Evolutionary conservation across 2,113 vertebrate species (phyloP).

Genomic region (Campylomormyrus numenius): DNA sequence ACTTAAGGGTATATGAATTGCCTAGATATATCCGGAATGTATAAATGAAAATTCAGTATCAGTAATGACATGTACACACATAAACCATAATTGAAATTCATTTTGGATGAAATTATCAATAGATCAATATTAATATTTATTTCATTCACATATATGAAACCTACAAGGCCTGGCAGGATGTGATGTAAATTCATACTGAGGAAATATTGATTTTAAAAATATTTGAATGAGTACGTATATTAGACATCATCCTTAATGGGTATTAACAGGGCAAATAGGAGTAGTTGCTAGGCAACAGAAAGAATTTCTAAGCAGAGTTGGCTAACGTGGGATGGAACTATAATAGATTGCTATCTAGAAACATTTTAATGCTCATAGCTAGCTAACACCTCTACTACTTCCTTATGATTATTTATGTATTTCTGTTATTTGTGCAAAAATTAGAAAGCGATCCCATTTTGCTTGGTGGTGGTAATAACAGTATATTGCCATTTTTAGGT

Average conservation of each 20-base stretch:
- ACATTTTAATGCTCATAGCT: not conserved
- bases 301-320: not conserved
- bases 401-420: not conserved
- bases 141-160: not conserved
- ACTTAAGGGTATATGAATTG: not conserved
- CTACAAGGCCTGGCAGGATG: not conserved
- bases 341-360: not conserved
- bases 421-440: not conserved
- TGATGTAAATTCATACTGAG: not conserved
- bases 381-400: not conserved
- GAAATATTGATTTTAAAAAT: not conserved
- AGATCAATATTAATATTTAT: not conserved
- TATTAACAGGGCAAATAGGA: slow-evolving; percentile 2
- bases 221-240: not conserved
- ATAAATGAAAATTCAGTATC: not conserved
- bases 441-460: not conserved
- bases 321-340: not conserved
- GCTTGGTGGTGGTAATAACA: not conserved
- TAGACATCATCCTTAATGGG: not conserved
- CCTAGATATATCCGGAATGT: not conserved
- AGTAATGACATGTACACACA: not conserved
- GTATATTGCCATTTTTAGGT: not conserved
- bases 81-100: not conserved
- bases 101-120: not conserved
- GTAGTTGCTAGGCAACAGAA: slow-evolving; percentile 8